Evolutionary conservation across 2,113 vertebrate species (phyloP).

Genomic region (Orthonyx spaldingii): DNA sequence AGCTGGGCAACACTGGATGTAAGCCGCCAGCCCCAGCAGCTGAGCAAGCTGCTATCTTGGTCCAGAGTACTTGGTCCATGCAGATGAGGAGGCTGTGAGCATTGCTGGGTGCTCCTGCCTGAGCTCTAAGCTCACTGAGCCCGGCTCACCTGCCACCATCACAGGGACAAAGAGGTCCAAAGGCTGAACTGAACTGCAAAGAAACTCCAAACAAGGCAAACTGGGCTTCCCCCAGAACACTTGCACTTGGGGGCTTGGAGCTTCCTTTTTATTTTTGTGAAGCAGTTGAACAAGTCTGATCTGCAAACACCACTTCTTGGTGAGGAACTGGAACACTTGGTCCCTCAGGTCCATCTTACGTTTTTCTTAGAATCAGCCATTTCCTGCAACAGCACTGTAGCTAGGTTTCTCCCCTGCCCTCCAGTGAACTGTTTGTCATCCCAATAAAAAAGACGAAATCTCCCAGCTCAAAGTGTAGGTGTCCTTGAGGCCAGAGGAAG

Average conservation of each 20-base stretch:
- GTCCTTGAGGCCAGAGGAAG: neutral
- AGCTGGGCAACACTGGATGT: accelerated
- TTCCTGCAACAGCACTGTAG: neutral
- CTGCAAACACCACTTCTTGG: neutral
- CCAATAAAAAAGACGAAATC: neutral
- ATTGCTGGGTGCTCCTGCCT: accelerated
- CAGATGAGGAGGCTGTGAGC: neutral
- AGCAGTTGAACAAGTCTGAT: accelerated
- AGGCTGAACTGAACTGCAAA: neutral
- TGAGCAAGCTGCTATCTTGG: neutral
- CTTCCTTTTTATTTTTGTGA: neutral
- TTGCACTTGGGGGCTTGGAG: accelerated
- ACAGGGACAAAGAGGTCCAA: neutral
- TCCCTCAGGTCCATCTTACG: neutral
- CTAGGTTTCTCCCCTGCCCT: neutral
- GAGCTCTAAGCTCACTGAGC: accelerated
- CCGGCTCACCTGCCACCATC: neutral
- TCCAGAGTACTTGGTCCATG: accelerated
- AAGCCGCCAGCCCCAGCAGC: neutral
- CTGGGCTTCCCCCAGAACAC: neutral
- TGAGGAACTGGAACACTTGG: neutral
- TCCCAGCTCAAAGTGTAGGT: neutral
- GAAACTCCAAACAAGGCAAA: neutral
- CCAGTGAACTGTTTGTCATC: neutral
- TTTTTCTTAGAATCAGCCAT: neutral